phyloP scores from a whole-genome alignment of 2,888 invertebrate genomes.

The Laothoe populi region DNA sequence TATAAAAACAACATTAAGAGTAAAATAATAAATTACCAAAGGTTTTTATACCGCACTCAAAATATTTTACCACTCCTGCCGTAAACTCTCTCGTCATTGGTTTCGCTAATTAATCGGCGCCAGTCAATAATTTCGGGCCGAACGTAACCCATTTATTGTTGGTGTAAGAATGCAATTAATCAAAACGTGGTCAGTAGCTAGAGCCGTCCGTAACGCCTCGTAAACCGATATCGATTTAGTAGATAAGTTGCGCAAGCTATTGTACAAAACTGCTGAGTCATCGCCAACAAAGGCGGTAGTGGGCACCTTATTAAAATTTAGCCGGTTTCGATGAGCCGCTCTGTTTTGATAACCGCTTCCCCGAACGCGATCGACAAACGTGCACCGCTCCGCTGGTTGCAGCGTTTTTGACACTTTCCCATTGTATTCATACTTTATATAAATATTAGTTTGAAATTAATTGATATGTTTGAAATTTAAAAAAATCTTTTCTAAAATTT shows the following conservation, averaged over 20 bases:
- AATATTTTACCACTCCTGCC: constrained; percentile 65
- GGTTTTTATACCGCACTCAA: constrained; percentile 56
- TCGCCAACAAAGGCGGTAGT: constrained; percentile 80
- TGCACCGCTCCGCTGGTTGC: constrained; percentile 59
- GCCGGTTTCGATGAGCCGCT: constrained; percentile 76
- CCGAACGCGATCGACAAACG: constrained; percentile 62
- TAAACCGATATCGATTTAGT: constrained; percentile 83
- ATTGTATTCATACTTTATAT: constrained; percentile 61
- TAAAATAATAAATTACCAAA: constrained; percentile 56
- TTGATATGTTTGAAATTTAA: constrained; percentile 41
- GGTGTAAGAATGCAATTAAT: constrained; percentile 80
- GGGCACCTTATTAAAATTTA: constrained; percentile 84
- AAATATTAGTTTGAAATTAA: constrained; percentile 66
- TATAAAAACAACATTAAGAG: constrained; percentile 51
- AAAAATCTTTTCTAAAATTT: constrained; percentile 26
- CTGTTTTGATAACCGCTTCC: constrained; percentile 81
- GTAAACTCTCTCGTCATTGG: constrained; percentile 68
- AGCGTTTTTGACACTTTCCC: constrained; percentile 65
- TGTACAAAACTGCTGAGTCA: constrained; percentile 79
- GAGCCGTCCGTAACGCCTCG: constrained; percentile 80
- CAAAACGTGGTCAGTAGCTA: constrained; percentile 83
- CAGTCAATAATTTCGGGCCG: constrained; percentile 67
- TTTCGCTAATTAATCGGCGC: constrained; percentile 81
- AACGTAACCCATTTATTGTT: constrained; percentile 59
- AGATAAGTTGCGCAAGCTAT: constrained; percentile 83